Conservation (phyloP, 2,797 vertebrate species). For the Chelmon rostratus region DNA sequence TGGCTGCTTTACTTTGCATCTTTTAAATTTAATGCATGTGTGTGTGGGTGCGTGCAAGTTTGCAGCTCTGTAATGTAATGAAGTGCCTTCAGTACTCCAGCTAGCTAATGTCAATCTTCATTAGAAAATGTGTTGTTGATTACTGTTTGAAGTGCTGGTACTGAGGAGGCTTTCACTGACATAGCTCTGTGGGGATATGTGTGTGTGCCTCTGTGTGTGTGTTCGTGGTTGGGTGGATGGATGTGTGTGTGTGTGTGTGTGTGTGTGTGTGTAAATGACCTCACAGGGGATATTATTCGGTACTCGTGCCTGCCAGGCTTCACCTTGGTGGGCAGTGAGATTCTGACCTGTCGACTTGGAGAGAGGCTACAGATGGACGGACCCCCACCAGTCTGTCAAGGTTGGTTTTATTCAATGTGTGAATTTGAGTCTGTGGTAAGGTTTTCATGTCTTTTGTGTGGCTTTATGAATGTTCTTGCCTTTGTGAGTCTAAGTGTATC, state of each 20-base stretch:
- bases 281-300: conserved; percentile 95
- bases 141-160: conserved; percentile 58
- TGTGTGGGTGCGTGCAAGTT: conserved; percentile 24
- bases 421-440: not conserved
- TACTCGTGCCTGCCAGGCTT: conserved; percentile 97
- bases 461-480: conserved; percentile 8
- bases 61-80: conserved; percentile 62
- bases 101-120: conserved; percentile 69
- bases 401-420: conserved; percentile 78
- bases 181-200: conserved; percentile 15
- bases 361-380: conserved; percentile 97
- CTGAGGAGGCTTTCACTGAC: conserved; percentile 48
- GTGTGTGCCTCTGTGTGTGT: conserved; percentile 26
- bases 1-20: conserved; percentile 49
- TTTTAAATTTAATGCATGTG: conserved; percentile 43
- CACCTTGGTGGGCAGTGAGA: conserved; percentile 95
- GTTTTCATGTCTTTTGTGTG: conserved; percentile 4
- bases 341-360: conserved; percentile 94
- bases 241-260: not conserved
- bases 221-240: conserved; percentile 16
- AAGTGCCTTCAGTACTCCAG: conserved; percentile 54
- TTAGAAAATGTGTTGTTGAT: conserved; percentile 73
- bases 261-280: conserved; percentile 56
- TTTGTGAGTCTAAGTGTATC: not conserved
- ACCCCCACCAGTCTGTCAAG: conserved; percentile 94